These are phyloP conservation scores for Cotesia typhae DNA, from an alignment of 1,140 invertebrate species.

Conservation along the genomic window DNA sequence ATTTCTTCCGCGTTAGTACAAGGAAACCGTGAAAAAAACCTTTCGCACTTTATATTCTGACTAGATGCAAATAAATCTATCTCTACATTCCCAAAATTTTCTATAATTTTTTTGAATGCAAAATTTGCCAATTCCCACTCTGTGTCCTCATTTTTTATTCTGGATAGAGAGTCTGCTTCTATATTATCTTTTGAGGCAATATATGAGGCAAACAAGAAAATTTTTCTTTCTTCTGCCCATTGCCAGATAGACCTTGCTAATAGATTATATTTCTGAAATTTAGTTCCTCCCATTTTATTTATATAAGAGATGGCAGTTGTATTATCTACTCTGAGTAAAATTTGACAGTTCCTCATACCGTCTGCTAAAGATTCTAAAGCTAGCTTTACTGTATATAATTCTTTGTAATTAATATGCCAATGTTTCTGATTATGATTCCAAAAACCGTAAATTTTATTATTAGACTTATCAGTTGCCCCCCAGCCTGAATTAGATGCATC, in stretches of 20 bases:
- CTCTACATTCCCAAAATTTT: conserved; percentile 4
- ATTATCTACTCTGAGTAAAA: not conserved
- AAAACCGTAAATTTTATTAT: not conserved
- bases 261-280: not conserved
- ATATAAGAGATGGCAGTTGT: not conserved
- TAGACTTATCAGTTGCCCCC: not conserved
- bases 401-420: conserved; percentile 28
- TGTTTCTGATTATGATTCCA: not conserved
- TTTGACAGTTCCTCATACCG: not conserved
- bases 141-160: conserved; percentile 1
- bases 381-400: conserved; percentile 32
- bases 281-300: not conserved
- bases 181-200: not conserved
- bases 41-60: conserved; percentile 18
- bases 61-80: conserved; percentile 18
- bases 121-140: conserved; percentile 16
- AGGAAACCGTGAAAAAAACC: conserved; percentile 21
- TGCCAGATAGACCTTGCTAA: not conserved
- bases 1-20: not conserved
- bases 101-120: not conserved
- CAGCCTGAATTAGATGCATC: conserved; percentile 19
- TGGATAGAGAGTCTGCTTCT: not conserved
- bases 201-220: not conserved
- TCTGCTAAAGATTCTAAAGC: conserved; percentile 46
- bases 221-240: not conserved